A percentile compares a stretch with the other conserved stretches of the same genome.
Conservation (phyloP, 2,113 vertebrate genomes). For the Baryphthengus martii region DNA sequence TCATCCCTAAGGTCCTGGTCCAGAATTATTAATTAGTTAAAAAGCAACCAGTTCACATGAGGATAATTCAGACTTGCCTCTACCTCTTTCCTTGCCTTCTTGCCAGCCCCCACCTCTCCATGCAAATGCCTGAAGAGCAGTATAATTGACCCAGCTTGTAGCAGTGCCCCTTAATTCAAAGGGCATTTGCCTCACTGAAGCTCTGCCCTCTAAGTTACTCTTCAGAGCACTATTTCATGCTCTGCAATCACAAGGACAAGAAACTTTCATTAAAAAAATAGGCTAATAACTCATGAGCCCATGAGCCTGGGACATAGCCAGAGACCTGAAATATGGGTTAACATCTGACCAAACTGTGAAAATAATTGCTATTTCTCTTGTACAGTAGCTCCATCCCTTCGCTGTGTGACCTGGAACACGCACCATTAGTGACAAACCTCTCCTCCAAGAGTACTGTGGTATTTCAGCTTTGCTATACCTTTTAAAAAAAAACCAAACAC, state of each 20-base stretch:
- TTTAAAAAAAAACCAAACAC: not conserved
- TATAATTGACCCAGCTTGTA: conserved; percentile 12
- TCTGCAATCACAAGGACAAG: not conserved
- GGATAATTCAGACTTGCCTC: not conserved
- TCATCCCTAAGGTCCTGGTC: not conserved
- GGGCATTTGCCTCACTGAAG: not conserved
- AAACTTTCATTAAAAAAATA: not conserved
- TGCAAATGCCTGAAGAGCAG: not conserved
- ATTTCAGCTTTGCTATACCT: not conserved
- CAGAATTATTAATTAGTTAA: not conserved
- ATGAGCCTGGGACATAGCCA: not conserved
- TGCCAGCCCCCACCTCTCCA: not conserved
- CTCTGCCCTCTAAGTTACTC: not conserved
- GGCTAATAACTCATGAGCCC: not conserved
- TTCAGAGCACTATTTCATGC: not conserved
- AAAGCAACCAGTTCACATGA: not conserved
- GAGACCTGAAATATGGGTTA: not conserved
- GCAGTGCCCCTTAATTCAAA: not conserved
- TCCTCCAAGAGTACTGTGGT: not conserved
- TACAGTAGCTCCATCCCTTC: not conserved
- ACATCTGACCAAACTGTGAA: conserved; percentile 20
- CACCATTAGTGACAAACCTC: not conserved
- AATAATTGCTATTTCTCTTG: not conserved
- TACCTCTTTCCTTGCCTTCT: not conserved
- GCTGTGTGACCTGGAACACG: not conserved